These are phyloP conservation scores for Anhinga anhinga DNA, from an alignment of 2,113 vertebrate genomes.

Conservation along the genomic window DNA sequence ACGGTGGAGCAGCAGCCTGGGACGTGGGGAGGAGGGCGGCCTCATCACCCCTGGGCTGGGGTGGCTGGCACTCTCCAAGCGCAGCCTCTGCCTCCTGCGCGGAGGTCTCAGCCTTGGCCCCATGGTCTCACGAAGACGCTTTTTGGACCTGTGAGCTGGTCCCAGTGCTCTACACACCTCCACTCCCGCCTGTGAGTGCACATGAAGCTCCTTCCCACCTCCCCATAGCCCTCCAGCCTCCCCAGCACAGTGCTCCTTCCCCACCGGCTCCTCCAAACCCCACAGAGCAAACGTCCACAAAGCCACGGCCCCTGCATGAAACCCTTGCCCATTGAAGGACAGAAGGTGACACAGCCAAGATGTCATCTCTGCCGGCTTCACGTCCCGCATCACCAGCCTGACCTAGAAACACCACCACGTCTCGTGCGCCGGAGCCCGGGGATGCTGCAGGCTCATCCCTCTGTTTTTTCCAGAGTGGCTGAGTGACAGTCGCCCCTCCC, in stretches of 20 bases:
- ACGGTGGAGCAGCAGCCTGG: not conserved
- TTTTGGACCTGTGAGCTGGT: rapidly evolving
- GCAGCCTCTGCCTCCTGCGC: not conserved
- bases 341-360: constrained; percentile 46
- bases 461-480: constrained; percentile 45
- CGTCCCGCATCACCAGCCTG: constrained; percentile 46
- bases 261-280: not conserved
- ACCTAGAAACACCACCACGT: constrained; percentile 59
- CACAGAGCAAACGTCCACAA: not conserved
- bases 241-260: not conserved
- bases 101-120: not conserved
- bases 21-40: rapidly evolving
- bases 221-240: rapidly evolving
- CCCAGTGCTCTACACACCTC: not conserved
- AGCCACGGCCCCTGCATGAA: rapidly evolving
- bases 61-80: rapidly evolving
- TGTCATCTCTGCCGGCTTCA: constrained; percentile 32
- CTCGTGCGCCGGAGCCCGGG: constrained; percentile 21
- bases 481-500: constrained; percentile 64
- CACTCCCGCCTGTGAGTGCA: rapidly evolving
- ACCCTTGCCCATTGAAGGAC: not conserved
- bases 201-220: not conserved
- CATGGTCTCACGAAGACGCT: rapidly evolving
- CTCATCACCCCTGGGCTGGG: not conserved
- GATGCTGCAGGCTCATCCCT: constrained; percentile 64